A percentile compares a stretch with the other conserved stretches of the same genome.
Conservation (phyloP, 2,113 vertebrate genomes). For the Grammomys dolichurus region DNA sequence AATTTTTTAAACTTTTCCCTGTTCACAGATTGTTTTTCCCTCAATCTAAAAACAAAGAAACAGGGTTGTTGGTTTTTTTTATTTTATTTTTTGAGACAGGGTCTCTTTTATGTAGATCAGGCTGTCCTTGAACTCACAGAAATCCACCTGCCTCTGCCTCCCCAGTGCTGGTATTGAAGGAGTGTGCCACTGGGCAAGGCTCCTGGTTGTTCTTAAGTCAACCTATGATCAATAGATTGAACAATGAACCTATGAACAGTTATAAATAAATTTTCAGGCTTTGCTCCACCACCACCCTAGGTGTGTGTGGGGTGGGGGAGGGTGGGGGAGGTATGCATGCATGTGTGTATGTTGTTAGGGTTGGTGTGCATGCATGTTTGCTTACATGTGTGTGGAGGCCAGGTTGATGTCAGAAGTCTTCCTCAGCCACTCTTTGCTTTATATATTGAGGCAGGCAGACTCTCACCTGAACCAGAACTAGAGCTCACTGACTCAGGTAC, state of each 20-base stretch:
- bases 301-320: too few relatives aligned
- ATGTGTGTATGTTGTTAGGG: not conserved
- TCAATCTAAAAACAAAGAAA: not conserved
- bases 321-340: too few relatives aligned
- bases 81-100: not conserved
- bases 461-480: not conserved
- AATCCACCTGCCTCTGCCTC: not conserved
- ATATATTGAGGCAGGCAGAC: not conserved
- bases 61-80: not conserved
- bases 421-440: not conserved
- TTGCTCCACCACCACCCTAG: not conserved
- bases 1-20: not conserved
- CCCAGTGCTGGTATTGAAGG: not conserved
- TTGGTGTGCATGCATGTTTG: not conserved
- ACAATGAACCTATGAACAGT: not conserved
- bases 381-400: not conserved
- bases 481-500: not conserved
- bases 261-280: not conserved
- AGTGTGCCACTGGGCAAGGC: not conserved
- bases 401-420: not conserved
- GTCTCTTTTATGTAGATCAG: not conserved
- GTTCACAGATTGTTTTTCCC: constrained; percentile 6
- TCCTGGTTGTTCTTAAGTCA: not conserved
- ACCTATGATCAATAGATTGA: not conserved
- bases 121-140: not conserved